Evolutionary conservation across 1,140 invertebrate species (phyloP).

Genomic region (Temnothorax nylanderi): DNA sequence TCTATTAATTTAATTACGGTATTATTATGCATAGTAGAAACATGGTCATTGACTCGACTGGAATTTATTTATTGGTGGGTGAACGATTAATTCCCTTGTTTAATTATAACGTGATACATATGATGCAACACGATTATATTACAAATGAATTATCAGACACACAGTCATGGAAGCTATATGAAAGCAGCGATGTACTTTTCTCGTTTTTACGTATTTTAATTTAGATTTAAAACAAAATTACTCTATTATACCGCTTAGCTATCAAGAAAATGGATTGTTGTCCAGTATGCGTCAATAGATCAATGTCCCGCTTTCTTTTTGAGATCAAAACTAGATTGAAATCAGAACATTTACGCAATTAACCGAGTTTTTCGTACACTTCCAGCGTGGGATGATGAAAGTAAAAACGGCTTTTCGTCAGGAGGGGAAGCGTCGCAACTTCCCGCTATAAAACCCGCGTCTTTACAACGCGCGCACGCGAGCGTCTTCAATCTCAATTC

Average conservation of each 20-base stretch:
- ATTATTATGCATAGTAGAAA: conserved; percentile 23
- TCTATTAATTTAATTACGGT: conserved; percentile 6
- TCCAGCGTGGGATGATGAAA: not conserved
- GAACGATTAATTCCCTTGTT: conserved; percentile 28
- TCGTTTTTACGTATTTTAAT: conserved; percentile 6
- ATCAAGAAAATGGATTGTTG: not conserved
- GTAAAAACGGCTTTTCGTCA: not conserved
- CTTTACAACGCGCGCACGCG: conserved; percentile 13
- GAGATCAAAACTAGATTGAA: not conserved
- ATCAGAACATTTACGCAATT: conserved; percentile 16
- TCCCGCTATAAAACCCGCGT: conserved; percentile 14
- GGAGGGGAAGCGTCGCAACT: not conserved
- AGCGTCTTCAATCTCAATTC: conserved; percentile 5
- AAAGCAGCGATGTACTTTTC: not conserved
- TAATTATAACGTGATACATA: conserved; percentile 12
- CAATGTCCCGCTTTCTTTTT: not conserved
- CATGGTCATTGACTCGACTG: conserved; percentile 7
- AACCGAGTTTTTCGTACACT: not conserved
- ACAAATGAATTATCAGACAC: not conserved
- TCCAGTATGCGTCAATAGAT: not conserved
- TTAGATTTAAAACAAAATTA: not conserved
- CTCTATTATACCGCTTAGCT: not conserved
- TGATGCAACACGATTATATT: conserved; percentile 4
- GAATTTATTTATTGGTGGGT: conserved; percentile 30
- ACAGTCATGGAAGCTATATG: not conserved